A percentile compares a stretch with the other conserved stretches of the same genome.
Conservation (phyloP, 2,113 vertebrate species). For the Ciconia boyciana region DNA sequence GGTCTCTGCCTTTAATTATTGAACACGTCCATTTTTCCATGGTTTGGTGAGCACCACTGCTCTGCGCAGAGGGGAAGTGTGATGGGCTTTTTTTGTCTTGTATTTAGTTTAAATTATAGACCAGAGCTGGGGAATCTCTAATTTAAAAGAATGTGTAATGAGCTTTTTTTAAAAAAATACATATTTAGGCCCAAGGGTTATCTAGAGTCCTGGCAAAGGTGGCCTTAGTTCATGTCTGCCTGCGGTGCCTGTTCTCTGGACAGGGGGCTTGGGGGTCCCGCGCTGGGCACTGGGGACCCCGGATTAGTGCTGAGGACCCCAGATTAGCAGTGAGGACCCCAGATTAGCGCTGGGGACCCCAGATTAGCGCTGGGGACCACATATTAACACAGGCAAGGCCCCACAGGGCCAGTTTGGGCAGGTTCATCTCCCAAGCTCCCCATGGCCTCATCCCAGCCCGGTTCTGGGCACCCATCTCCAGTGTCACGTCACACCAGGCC, state of each 20-base stretch:
- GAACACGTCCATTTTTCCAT: neutral
- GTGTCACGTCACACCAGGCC: neutral
- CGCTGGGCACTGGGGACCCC: neutral
- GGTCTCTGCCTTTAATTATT: neutral
- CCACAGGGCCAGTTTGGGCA: neutral
- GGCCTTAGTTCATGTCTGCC: neutral
- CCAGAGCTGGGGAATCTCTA: neutral
- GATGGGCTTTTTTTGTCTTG: neutral
- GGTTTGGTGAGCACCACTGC: fast-evolving
- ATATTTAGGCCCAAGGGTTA: neutral
- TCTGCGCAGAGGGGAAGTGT: neutral
- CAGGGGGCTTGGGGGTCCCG: neutral
- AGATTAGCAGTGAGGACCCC: neutral
- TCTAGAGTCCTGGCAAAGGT: neutral
- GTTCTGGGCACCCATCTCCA: neutral
- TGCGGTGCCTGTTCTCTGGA: neutral
- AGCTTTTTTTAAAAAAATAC: neutral
- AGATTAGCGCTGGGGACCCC: neutral
- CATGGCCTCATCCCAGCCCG: fast-evolving
- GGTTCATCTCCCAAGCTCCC: neutral
- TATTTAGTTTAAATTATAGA: neutral
- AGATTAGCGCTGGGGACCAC: neutral
- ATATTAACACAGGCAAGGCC: neutral
- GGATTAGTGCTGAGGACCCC: neutral
- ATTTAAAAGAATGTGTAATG: neutral